Percentiles rank a stretch among this genome's conserved stretches.
These are phyloP conservation scores for Synergus itoensis DNA, from an alignment of 2,888 invertebrate genomes.

Conservation along the genomic window DNA sequence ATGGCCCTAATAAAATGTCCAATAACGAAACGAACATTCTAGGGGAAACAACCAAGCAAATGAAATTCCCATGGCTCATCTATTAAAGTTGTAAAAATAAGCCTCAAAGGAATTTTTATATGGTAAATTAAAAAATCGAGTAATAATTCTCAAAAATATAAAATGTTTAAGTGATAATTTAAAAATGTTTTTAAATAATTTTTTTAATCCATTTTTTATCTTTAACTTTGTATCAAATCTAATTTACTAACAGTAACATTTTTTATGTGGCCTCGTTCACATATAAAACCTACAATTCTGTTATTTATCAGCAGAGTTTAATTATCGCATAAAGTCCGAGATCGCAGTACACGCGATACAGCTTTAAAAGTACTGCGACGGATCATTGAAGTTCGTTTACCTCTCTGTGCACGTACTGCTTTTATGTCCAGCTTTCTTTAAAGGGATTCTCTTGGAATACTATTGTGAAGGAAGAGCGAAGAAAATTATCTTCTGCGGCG, in stretches of 20 bases:
- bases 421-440: slow-evolving; percentile 62
- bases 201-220: neutral
- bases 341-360: slow-evolving; percentile 32
- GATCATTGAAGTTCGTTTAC: slow-evolving; percentile 49
- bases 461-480: slow-evolving; percentile 2
- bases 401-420: slow-evolving; percentile 61
- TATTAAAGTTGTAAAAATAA: neutral
- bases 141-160: neutral
- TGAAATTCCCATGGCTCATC: neutral
- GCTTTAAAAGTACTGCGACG: neutral
- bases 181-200: neutral
- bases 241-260: neutral
- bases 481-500: slow-evolving; percentile 1
- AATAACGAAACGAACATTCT: slow-evolving; percentile 1
- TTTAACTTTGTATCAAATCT: slow-evolving; percentile 3
- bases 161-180: no score
- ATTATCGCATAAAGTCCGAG: slow-evolving; percentile 21
- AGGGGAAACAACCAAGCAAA: neutral
- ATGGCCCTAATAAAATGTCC: slow-evolving; percentile 8
- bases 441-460: slow-evolving; percentile 55
- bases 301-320: slow-evolving; percentile 34
- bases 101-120: neutral
- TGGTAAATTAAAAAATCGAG: neutral
- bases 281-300: slow-evolving; percentile 34
- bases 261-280: neutral